Base-by-base conservation (phyloP, 1,140 invertebrate genomes). In the Carposina sasakii region DNA sequence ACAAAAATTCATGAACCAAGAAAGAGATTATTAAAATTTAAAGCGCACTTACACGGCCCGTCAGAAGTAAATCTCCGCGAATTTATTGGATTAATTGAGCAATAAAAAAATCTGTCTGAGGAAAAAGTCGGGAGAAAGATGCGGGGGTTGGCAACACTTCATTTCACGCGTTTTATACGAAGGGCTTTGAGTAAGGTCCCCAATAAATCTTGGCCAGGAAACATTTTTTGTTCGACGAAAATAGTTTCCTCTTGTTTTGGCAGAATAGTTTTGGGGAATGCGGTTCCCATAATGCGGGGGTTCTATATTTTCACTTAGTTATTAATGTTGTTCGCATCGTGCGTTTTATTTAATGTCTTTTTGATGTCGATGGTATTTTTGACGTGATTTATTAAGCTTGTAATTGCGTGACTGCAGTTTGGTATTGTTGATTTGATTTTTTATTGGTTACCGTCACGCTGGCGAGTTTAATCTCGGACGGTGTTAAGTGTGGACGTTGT, bases 151-250 rank as follows among this genome's bases (percentile, higher is more conserved):
- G 72, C 67, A 76, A 76, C 74, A 82, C 72, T 70, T 76, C 78
- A 79, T 82, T 82, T 82, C 73, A 76, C 76, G 76, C 78, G 59
- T 71, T 79, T 82, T 78, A 79, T 75, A 58, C 65, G 60, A 53
- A 63, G 63, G 66, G 54, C 58, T 61, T 60, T 66, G 63, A 58
- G 52, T 58, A 57, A 64, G 62, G 59, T 55, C 46, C 57, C 55
- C 63, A 57, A 81, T 83, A 83, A 83, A 83, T 83, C 79, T 83
- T 73, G 12, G 42, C 40, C 48, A 66, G 76, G 75, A 81, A 74
- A 67, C 60, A 71, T 68, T 83, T 82, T 81, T 81, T 81, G 72
- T 76, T 54, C 64, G 70, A 66, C 63, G 66, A 72, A 81, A 83
- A 81, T 79, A 79, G 74, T 82, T 81, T 77, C 71, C 76, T 77